A percentile compares a stretch with the other conserved stretches of the same genome.
Evolutionary conservation across 2,113 vertebrate genomes (phyloP).

Genomic region (Empidonax alnorum): DNA sequence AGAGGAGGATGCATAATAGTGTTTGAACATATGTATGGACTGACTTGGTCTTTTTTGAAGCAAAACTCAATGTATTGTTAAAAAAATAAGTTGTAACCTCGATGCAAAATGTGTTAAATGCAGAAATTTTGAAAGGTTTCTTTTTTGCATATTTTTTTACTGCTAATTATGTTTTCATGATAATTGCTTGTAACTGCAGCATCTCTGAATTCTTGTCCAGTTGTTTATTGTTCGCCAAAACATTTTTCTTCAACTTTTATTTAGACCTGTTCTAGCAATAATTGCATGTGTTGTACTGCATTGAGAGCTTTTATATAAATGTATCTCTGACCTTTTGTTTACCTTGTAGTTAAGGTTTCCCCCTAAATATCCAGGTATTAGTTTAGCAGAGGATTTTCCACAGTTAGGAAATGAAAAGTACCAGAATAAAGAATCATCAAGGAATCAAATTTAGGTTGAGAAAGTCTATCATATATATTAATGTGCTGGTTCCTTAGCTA

Average conservation of each 20-base stretch:
- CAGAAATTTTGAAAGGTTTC: not conserved
- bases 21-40: not conserved
- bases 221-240: not conserved
- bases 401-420: not conserved
- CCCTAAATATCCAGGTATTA: not conserved
- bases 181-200: not conserved
- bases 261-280: not conserved
- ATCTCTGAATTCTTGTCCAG: not conserved
- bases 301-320: not conserved
- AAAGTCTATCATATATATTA: not conserved
- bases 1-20: not conserved
- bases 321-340: not conserved
- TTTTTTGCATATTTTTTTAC: not conserved
- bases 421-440: not conserved
- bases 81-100: not conserved
- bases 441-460: not conserved
- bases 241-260: not conserved
- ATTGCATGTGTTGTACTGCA: not conserved
- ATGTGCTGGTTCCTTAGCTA: not conserved
- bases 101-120: not conserved
- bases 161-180: not conserved
- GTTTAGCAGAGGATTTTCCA: not conserved
- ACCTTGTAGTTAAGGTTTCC: fast-evolving
- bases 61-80: not conserved
- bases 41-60: not conserved